Evolutionary conservation across 2,113 vertebrate genomes (phyloP).

Genomic region (Girardinichthys multiradiatus): DNA sequence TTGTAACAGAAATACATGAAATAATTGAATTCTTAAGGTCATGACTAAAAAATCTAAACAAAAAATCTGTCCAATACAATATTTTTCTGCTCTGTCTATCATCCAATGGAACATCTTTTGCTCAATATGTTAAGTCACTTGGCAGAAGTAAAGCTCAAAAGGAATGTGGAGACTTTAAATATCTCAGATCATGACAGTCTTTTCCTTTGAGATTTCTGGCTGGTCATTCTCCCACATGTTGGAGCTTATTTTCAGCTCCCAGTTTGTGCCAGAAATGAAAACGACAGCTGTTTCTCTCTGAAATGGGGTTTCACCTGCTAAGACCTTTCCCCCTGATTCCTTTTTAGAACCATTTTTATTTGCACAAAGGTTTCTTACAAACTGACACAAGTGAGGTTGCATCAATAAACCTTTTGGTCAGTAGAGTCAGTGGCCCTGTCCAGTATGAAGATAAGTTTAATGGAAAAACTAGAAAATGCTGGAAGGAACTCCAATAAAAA

Average conservation of each 20-base stretch:
- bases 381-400: conserved; percentile 2
- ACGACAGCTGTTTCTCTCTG: conserved; percentile 71
- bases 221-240: conserved; percentile 71
- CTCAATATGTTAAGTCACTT: background rate
- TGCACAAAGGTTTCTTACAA: conserved; percentile 41
- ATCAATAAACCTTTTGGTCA: conserved; percentile 34
- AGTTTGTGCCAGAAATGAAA: conserved; percentile 64
- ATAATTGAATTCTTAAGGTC: conserved; percentile 12
- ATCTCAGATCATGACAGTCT: conserved; percentile 46
- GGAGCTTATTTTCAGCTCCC: conserved; percentile 58
- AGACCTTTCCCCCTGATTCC: conserved; percentile 31
- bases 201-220: conserved; percentile 59
- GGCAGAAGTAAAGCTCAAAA: conserved; percentile 9
- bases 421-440: background rate
- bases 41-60: background rate
- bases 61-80: background rate
- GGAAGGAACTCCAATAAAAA: conserved; percentile 24
- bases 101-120: conserved; percentile 22
- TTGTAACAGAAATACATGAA: background rate
- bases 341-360: conserved; percentile 20
- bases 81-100: background rate
- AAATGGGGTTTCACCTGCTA: conserved; percentile 39
- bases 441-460: background rate
- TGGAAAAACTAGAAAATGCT: conserved; percentile 24
- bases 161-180: conserved; percentile 57